Base-by-base conservation (phyloP, 1,140 invertebrate genomes). In the Aphis gossypii region DNA sequence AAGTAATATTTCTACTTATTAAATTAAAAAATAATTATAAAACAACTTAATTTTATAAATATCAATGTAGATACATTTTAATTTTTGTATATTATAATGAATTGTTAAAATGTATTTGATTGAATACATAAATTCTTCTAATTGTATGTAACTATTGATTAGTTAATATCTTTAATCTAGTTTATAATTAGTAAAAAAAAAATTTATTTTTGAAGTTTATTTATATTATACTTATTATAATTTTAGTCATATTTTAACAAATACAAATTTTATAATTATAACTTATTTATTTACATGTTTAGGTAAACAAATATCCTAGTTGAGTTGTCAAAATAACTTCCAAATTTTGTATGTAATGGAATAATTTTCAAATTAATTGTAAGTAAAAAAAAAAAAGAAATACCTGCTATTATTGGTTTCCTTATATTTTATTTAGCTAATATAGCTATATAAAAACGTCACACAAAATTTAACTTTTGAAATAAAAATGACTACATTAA, bases 11-110 rank as follows among this genome's bases (percentile, higher is more conserved):
- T 68, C 35, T 90, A 90, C 51, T 56, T 56, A 90, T 30, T 30
- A 46, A 14, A 87, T 30, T 87, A 48, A 88, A 84, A n/a, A 90
- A 90, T 90, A 90, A 54, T 21, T 89, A 38, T 60, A 90, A 90
- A 90, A 90, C 89, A 90, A 68, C 38, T 54, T 56, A 56, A 25
- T 4, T 68, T 60, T 56, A 30, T 90, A 46, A 87, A 48, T 88
- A 90, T 60, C 35, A 25, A 60, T 60, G 23, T 90, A 30, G 21
- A 60, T 44, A 41, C 30, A 41, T 90, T 25, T 90, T 60, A 11
- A 60, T 60, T 38, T 44, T 60, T 56, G 6, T 60, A 23, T 41
- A 89, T 41, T 60, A 30, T 30, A 90, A 60, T 54, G 8, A 83
- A 54, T 90, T 60, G 51, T 90, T 90, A 11, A 90, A 90, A n/a